phyloP scores from a whole-genome alignment of 2,888 invertebrate species.

The Antheraea yamamai region DNA sequence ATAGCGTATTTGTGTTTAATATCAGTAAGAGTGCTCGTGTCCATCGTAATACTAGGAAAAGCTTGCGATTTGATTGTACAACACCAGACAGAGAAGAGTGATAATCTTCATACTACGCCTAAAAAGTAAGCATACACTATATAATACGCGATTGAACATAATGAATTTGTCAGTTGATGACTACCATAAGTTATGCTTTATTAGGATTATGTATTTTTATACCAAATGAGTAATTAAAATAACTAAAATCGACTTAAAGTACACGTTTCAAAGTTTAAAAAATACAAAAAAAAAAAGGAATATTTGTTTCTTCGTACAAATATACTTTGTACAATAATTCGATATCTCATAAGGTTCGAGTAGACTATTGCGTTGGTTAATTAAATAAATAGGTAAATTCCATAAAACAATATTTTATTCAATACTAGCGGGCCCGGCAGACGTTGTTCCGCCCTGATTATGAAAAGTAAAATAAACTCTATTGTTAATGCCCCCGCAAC shows the following conservation, averaged over 20 bases:
- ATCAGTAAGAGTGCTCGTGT: slow-evolving; percentile 90
- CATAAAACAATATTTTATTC: background rate
- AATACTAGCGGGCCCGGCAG: too few relatives aligned
- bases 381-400: background rate
- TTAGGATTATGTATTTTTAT: too few relatives aligned
- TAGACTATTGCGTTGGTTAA: too few relatives aligned
- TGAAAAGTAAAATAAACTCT: too few relatives aligned
- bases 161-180: background rate
- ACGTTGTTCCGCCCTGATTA: too few relatives aligned
- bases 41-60: slow-evolving; percentile 94
- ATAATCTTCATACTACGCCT: slow-evolving; percentile 71
- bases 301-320: too few relatives aligned
- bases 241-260: too few relatives aligned
- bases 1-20: slow-evolving; percentile 89
- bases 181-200: too few relatives aligned
- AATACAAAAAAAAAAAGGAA: too few relatives aligned
- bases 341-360: background rate
- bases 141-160: background rate
- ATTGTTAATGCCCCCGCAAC: too few relatives aligned
- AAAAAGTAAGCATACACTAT: slow-evolving; percentile 57
- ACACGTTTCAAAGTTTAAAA: too few relatives aligned
- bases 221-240: too few relatives aligned
- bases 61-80: slow-evolving; percentile 93
- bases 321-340: background rate
- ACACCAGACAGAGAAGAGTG: slow-evolving; percentile 83